A percentile compares a stretch with the other conserved stretches of the same genome.
phyloP scores from a whole-genome alignment of 2,797 vertebrate species.

The Poeciliopsis paucimaculata region DNA sequence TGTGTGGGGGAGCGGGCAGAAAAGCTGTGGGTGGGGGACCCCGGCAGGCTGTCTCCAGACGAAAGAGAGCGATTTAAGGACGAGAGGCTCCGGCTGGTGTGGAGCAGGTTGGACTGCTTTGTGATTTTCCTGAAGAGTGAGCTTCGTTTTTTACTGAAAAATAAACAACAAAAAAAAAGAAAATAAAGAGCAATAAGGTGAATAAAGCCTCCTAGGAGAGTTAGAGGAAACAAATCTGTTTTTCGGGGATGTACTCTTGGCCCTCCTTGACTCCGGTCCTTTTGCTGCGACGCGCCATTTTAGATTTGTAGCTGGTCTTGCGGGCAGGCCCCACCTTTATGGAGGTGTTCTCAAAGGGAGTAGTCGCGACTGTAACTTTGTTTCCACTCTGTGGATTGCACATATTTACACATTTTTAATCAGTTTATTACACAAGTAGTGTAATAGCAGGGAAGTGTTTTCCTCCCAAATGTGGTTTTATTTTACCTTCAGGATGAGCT shows the following conservation, averaged over 20 bases:
- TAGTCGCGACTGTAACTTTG: slow-evolving; percentile 92
- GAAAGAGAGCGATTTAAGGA: slow-evolving; percentile 92
- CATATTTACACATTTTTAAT: neutral
- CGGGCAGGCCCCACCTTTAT: slow-evolving; percentile 92
- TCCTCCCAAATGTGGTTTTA: neutral
- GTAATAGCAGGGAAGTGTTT: neutral
- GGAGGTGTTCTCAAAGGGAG: slow-evolving; percentile 94
- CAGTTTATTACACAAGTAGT: neutral
- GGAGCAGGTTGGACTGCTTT: slow-evolving; percentile 92
- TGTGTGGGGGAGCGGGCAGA: slow-evolving; percentile 89
- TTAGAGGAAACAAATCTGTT: neutral
- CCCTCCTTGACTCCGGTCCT: slow-evolving; percentile 85
- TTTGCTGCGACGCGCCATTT: slow-evolving; percentile 92
- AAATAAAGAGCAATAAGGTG: neutral
- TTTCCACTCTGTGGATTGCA: slow-evolving; percentile 84
- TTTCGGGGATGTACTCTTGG: slow-evolving; percentile 78
- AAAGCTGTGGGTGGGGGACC: slow-evolving; percentile 89
- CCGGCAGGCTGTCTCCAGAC: slow-evolving; percentile 92
- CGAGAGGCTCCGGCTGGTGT: slow-evolving; percentile 92
- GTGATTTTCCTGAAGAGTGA: slow-evolving; percentile 94
- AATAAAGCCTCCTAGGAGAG: neutral
- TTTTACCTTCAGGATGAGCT: slow-evolving; percentile 92
- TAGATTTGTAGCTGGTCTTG: slow-evolving; percentile 90
- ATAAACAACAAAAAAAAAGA: neutral
- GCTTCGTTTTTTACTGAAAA: slow-evolving; percentile 86